A percentile compares a stretch with the other conserved stretches of the same genome.
Evolutionary conservation across 2,113 vertebrate genomes (phyloP).

Genomic region (Lethenteron camtschaticum): DNA sequence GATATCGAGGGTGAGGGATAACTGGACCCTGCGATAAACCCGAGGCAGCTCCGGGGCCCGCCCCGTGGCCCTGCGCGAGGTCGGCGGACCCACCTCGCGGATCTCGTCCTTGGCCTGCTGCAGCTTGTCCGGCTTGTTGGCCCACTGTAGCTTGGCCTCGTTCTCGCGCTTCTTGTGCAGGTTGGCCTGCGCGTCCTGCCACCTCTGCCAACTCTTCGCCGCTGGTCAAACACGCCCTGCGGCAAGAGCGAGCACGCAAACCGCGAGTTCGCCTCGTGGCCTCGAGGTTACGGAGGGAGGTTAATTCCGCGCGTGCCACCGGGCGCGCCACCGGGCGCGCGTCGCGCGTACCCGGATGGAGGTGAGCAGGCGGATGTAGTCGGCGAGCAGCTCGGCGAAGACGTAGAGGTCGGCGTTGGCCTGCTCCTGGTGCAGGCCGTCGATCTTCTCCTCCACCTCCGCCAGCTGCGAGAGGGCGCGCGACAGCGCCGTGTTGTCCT

Average conservation of each 20-base stretch:
- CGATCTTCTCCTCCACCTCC: conserved; percentile 97
- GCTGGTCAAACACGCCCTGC: conserved; percentile 75
- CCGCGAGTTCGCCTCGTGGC: too few species aligned
- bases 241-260: background rate
- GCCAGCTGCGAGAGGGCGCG: conserved; percentile 85
- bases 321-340: too few species aligned
- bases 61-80: background rate
- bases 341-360: conserved; percentile 52
- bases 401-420: conserved; percentile 77
- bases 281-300: too few species aligned
- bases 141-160: conserved; percentile 76
- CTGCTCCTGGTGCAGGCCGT: conserved; percentile 86
- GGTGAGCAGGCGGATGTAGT: conserved; percentile 78
- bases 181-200: conserved; percentile 79
- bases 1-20: too few species aligned
- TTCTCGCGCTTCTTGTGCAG: conserved; percentile 84
- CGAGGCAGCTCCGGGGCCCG: too few species aligned
- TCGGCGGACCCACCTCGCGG: conserved; percentile 46
- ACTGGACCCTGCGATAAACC: too few species aligned
- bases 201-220: conserved; percentile 94
- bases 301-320: too few species aligned
- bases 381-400: conserved; percentile 75
- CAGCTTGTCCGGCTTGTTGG: conserved; percentile 84
- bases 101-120: conserved; percentile 96
- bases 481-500: conserved; percentile 88